A percentile compares a stretch with the other conserved stretches of the same genome.
These are phyloP conservation scores for Melopsittacus undulatus DNA, from an alignment of 2,797 vertebrate species.

Conservation along the genomic window DNA sequence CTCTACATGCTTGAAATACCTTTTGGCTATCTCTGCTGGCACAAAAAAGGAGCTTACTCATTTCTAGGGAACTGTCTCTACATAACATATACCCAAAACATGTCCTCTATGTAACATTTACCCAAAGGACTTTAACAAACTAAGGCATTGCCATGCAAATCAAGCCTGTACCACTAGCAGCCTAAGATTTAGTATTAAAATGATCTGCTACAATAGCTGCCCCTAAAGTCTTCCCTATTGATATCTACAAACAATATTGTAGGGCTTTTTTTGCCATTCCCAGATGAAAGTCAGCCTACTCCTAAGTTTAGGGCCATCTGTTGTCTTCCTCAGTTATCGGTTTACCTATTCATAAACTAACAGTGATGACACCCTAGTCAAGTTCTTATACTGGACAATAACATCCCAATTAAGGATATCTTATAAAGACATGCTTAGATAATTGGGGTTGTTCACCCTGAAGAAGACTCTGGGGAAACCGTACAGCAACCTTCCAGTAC, in stretches of 20 bases:
- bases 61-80: rapidly evolving
- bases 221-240: neutral
- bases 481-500: neutral
- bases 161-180: neutral
- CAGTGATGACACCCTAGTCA: rapidly evolving
- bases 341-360: neutral
- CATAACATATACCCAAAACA: rapidly evolving
- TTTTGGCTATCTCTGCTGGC: neutral
- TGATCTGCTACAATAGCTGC: rapidly evolving
- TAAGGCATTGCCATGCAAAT: neutral
- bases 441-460: neutral
- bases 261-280: neutral
- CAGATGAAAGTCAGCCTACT: neutral
- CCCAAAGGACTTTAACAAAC: rapidly evolving
- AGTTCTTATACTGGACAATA: neutral
- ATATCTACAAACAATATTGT: neutral
- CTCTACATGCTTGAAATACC: neutral
- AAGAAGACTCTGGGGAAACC: neutral
- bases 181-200: neutral
- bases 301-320: neutral
- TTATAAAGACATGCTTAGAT: neutral
- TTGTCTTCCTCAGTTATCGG: rapidly evolving
- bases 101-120: neutral
- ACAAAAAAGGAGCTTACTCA: neutral
- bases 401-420: neutral